Evolutionary conservation across 2,797 vertebrate species (phyloP).

Genomic region (Caiman crocodilus): DNA sequence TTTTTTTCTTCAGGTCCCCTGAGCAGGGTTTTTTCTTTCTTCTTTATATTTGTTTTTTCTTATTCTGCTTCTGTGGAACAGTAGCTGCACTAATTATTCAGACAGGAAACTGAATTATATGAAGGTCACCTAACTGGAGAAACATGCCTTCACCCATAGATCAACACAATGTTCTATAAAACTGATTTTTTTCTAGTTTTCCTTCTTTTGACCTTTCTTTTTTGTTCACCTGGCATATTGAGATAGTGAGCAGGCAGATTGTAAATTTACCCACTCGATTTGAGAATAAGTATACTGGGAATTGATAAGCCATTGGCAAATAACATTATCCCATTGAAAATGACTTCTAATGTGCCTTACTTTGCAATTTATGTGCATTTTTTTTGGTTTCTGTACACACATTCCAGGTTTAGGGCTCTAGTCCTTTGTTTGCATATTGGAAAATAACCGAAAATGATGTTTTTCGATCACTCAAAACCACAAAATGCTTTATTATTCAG

Average conservation of each 20-base stretch:
- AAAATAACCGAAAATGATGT: too few relatives aligned
- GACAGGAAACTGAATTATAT: too few relatives aligned
- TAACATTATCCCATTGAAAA: neutral
- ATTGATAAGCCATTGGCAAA: neutral
- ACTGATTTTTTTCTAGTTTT: too few relatives aligned
- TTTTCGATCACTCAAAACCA: neutral
- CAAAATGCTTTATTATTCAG: neutral
- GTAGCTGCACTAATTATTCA: too few relatives aligned
- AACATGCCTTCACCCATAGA: too few relatives aligned
- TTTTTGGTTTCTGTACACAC: neutral
- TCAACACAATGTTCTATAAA: too few relatives aligned
- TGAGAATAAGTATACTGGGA: neutral
- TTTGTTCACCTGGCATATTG: neutral
- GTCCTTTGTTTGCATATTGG: neutral
- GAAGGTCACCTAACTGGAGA: too few relatives aligned
- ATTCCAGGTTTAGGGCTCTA: neutral
- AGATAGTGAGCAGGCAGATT: neutral
- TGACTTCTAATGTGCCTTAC: neutral
- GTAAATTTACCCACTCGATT: neutral
- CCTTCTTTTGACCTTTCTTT: neutral
- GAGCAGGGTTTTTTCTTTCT: too few relatives aligned
- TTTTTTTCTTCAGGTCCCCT: too few relatives aligned
- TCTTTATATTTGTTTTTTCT: too few relatives aligned
- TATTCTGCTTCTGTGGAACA: too few relatives aligned
- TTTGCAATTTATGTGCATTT: neutral